phyloP scores from a whole-genome alignment of 2,113 vertebrate species.

The Mohoua ochrocephala region DNA sequence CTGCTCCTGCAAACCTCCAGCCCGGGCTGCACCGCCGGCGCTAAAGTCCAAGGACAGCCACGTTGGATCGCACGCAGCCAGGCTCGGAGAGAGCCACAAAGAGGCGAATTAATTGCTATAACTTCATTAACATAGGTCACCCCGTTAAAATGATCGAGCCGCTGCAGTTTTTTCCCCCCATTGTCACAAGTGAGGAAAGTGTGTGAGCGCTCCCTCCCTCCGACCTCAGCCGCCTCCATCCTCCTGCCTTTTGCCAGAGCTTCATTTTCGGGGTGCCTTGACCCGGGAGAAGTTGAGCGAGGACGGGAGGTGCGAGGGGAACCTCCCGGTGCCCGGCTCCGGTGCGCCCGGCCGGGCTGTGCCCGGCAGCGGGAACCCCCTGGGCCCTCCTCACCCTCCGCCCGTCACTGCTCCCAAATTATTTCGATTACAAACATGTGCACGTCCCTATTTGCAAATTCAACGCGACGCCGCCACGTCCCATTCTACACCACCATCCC shows the following conservation, averaged over 20 bases:
- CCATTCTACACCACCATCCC: neutral
- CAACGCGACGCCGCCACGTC: fast-evolving
- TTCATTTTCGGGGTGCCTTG: neutral
- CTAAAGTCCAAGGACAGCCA: constrained; percentile 62
- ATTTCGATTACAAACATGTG: neutral
- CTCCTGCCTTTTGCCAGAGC: neutral
- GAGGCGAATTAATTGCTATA: constrained; percentile 71
- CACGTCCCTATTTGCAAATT: neutral
- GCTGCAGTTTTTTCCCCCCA: neutral
- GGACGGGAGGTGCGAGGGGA: neutral
- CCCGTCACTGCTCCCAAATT: neutral
- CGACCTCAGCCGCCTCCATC: neutral
- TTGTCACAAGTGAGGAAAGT: constrained; percentile 29
- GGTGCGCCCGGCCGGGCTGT: neutral
- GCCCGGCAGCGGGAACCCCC: neutral
- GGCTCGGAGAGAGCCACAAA: constrained; percentile 64
- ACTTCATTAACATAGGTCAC: constrained; percentile 74
- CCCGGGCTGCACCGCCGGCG: constrained; percentile 22
- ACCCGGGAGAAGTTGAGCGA: neutral
- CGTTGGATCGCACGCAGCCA: constrained; percentile 40
- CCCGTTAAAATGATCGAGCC: constrained; percentile 60
- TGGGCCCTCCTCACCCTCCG: neutral
- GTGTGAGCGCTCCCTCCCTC: neutral
- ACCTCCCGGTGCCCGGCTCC: neutral
- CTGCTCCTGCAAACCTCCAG: neutral